These are phyloP conservation scores for Helarctos malayanus DNA, from an alignment of 2,797 vertebrate species.

Conservation along the genomic window DNA sequence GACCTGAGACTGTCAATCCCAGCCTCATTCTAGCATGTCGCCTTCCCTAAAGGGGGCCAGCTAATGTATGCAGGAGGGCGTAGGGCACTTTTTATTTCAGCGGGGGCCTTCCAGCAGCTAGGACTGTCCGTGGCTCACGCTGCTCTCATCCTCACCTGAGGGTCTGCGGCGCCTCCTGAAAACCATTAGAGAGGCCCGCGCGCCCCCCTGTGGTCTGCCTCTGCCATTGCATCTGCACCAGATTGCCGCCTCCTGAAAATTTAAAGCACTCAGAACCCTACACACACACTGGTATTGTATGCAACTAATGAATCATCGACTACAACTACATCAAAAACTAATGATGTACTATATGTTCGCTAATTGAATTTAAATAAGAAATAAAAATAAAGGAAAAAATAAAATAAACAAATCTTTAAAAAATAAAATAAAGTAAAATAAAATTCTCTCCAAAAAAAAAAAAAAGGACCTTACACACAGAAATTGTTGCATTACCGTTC, in stretches of 20 bases:
- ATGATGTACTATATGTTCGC: neutral
- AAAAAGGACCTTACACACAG: neutral
- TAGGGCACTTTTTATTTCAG: too few species aligned
- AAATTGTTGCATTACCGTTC: neutral
- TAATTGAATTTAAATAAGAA: neutral
- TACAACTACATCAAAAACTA: neutral
- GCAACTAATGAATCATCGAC: neutral
- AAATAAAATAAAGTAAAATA: neutral
- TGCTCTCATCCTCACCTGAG: fast-evolving
- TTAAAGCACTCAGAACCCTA: fast-evolving
- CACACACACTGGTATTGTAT: neutral
- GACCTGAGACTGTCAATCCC: neutral
- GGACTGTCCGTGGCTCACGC: fast-evolving
- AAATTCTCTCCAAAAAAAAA: too few species aligned
- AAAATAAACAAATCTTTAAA: neutral
- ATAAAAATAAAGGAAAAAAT: neutral
- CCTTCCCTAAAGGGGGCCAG: neutral
- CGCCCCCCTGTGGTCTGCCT: conserved; percentile 13
- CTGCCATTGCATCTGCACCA: neutral
- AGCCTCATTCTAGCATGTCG: neutral
- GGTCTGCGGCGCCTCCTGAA: fast-evolving
- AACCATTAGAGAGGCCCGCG: conserved; percentile 42
- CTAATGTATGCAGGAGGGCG: too few species aligned
- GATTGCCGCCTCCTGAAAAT: neutral
- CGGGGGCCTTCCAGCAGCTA: neutral